These are phyloP conservation scores for Alsophila aescularia DNA, from an alignment of 2,888 invertebrate species.

Conservation along the genomic window DNA sequence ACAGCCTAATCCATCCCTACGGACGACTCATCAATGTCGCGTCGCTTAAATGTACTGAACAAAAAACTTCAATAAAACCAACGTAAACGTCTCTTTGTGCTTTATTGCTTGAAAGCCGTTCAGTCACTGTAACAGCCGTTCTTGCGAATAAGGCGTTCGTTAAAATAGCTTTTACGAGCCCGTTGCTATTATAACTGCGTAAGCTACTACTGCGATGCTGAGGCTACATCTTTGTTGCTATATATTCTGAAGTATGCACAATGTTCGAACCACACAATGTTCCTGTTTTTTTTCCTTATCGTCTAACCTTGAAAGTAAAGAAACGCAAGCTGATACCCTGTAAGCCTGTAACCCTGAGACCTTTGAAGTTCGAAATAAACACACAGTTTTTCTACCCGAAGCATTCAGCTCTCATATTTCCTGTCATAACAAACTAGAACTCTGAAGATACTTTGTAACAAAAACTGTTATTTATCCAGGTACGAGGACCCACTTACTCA, in stretches of 20 bases:
- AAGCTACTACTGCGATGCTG: slow-evolving; percentile 33
- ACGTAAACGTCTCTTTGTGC: slow-evolving; percentile 60
- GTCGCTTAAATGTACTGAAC: slow-evolving; percentile 64
- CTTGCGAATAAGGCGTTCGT: slow-evolving; percentile 55
- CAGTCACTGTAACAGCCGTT: slow-evolving; percentile 55
- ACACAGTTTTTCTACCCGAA: slow-evolving; percentile 2
- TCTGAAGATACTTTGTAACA: slow-evolving; percentile 31
- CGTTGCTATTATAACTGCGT: slow-evolving; percentile 40
- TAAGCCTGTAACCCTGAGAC: neutral
- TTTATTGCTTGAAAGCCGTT: slow-evolving; percentile 75
- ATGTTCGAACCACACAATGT: neutral
- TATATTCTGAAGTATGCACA: neutral
- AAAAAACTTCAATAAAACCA: slow-evolving; percentile 71
- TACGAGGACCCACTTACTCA: slow-evolving; percentile 41
- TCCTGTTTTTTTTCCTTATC: neutral
- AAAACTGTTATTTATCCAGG: slow-evolving; percentile 38
- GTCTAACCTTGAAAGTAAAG: neutral
- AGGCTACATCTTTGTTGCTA: slow-evolving; percentile 22
- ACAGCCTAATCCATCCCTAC: slow-evolving; percentile 47
- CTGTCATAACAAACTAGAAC: slow-evolving; percentile 31
- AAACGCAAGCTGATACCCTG: neutral
- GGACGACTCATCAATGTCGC: slow-evolving; percentile 48
- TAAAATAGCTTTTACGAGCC: slow-evolving; percentile 60
- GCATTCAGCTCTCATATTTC: slow-evolving; percentile 8
- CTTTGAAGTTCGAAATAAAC: slow-evolving; percentile 11